A percentile compares a stretch with the other conserved stretches of the same genome.
phyloP scores from a whole-genome alignment of 2,888 invertebrate species.

The Eupithecia exiguata region DNA sequence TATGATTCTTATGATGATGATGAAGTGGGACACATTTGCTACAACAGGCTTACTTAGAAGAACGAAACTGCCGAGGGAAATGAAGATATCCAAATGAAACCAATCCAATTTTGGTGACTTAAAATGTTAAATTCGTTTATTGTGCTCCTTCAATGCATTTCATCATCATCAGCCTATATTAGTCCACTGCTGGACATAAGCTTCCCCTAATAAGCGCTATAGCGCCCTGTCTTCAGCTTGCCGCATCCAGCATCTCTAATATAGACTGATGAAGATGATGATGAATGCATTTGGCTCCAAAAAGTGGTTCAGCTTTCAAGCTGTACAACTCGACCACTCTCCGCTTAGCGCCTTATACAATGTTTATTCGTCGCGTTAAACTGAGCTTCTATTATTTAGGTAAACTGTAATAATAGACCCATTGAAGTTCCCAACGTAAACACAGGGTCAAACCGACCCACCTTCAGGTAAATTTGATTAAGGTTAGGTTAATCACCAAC shows the following conservation, averaged over 20 bases:
- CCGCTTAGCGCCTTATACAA: background rate
- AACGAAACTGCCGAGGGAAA: no score
- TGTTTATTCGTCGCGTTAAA: background rate
- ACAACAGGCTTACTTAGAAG: background rate
- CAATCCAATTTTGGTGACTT: background rate
- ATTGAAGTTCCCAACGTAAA: conserved; percentile 14
- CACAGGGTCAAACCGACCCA: conserved; percentile 53
- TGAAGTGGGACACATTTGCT: no score
- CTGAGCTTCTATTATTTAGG: background rate
- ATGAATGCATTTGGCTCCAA: background rate
- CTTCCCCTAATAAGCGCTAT: no score
- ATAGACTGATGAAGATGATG: no score
- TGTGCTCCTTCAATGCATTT: background rate
- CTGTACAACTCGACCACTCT: background rate
- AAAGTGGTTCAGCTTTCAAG: background rate
- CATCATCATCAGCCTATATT: no score
- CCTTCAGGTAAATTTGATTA: conserved; percentile 80
- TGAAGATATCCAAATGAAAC: background rate
- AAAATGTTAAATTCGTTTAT: no score
- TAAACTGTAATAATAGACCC: conserved; percentile 15
- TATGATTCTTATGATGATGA: no score
- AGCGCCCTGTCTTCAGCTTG: no score
- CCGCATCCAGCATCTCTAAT: no score
- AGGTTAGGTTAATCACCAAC: conserved; percentile 71
- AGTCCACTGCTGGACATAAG: no score